Percentiles rank a stretch among this genome's conserved stretches.
Evolutionary conservation across 2,797 vertebrate species (phyloP).

Genomic region (Peromyscus attwateri): DNA sequence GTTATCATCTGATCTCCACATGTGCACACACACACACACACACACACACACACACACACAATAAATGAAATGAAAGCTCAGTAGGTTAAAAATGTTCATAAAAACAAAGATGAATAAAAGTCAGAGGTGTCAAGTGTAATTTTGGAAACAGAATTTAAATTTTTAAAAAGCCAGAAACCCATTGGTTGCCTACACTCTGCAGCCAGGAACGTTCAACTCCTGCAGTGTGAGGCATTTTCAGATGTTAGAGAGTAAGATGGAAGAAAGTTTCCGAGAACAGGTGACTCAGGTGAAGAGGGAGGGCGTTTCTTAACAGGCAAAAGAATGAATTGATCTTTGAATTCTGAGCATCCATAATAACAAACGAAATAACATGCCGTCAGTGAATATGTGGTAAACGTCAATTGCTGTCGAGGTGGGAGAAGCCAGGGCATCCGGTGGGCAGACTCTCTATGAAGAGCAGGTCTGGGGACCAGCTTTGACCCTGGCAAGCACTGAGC

Average conservation of each 20-base stretch:
- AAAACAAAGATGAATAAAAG: neutral
- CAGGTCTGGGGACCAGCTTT: neutral
- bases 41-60: neutral
- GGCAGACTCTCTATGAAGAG: neutral
- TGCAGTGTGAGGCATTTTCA: neutral
- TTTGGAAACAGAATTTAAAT: slow-evolving; percentile 35
- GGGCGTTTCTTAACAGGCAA: neutral
- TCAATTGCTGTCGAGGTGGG: neutral
- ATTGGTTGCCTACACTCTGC: neutral
- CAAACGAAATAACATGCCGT: neutral
- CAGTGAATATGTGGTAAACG: neutral
- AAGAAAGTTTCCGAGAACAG: neutral
- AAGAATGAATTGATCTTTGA: neutral
- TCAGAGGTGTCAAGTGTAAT: slow-evolving; percentile 11
- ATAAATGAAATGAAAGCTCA: neutral
- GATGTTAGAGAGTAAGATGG: neutral
- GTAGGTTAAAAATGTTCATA: neutral
- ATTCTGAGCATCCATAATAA: neutral
- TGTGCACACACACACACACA: neutral
- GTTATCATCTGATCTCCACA: neutral
- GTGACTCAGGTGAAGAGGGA: neutral
- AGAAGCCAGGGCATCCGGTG: neutral
- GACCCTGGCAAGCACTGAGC: neutral
- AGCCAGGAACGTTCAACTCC: neutral
- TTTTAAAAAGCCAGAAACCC: neutral